These are phyloP conservation scores for Drosophila leontia DNA, from an alignment of 1,140 invertebrate genomes.

Conservation along the genomic window DNA sequence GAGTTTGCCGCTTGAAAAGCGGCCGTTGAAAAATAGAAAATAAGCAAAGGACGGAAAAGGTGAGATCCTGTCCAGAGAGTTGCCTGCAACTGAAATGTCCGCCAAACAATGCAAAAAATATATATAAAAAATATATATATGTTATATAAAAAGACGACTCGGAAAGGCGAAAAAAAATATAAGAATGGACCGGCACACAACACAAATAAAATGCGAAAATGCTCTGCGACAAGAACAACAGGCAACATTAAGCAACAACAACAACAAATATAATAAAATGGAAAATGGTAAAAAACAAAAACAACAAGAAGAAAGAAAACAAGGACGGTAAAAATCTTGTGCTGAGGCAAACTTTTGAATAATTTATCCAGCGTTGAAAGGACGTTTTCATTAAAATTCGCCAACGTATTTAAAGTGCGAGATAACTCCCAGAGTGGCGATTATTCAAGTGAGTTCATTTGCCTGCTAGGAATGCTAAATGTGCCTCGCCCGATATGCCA, in stretches of 20 bases:
- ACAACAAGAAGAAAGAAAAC: constrained; percentile 22
- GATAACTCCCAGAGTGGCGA: constrained; percentile 81
- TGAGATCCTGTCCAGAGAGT: constrained; percentile 33
- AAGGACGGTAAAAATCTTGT: constrained; percentile 37
- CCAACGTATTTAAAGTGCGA: constrained; percentile 81
- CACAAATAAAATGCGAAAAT: constrained; percentile 47
- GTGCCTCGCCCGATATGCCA: constrained; percentile 8
- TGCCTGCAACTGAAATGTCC: constrained; percentile 54
- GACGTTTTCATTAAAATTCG: constrained; percentile 83
- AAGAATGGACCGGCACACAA: constrained; percentile 39
- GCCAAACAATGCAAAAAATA: constrained; percentile 43
- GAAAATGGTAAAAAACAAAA: constrained; percentile 16
- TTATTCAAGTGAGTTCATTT: constrained; percentile 83
- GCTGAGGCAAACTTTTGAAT: constrained; percentile 77
- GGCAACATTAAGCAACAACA: constrained; percentile 27
- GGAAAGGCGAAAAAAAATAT: constrained; percentile 41
- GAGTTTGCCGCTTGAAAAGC: constrained; percentile 46
- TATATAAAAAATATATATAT: constrained; percentile 6
- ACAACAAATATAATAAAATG: constrained; percentile 22
- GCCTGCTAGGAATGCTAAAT: constrained; percentile 73
- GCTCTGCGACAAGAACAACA: constrained; percentile 35
- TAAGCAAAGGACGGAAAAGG: constrained; percentile 36
- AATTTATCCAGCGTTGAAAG: constrained; percentile 82
- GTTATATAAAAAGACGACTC: constrained; percentile 16
- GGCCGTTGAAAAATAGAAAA: constrained; percentile 42